Evolutionary conservation across 30 jellyfish, hydroid and myxozoan genomes (phyloP), one percentile per base, ranked within the genome.

Genomic region (Turritopsis dohrnii): DNA sequence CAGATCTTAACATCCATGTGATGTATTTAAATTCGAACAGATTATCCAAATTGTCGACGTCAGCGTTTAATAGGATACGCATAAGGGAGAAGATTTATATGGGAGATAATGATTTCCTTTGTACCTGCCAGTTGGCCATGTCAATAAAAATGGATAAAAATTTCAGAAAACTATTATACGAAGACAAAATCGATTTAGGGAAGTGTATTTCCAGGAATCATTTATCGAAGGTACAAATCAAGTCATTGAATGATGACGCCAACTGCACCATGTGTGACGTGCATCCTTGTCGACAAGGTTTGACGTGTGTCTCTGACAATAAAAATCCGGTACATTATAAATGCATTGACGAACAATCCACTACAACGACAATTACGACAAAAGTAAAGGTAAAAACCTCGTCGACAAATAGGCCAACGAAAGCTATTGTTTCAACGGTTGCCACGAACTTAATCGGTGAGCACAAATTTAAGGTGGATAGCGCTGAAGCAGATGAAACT

Each of bases 211-310:
- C 77, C 28, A 23, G 31, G 30, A 23, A 69, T 21, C 77, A 21
- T 19, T 69, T 69, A 27, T 23, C 30, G 9, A 69, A 69, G 31
- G 8, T n/a, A 69, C 31, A 21, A 69, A 27, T 69, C 28, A n/a
- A 8, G 28, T 69, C 77, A 7, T 19, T 69, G 0, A 69, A 69
- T 1, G 19, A 27, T 69, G 73, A 60, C 19, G 30, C 77, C 9
- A 69, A 69, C 77, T 69, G 77, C 19, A 69, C 77, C 28, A 69
- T 69, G 17, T 69, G 77, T 27, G 77, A 69, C 77, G 9, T 69
- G 19, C 9, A 69, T 9, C 77, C 77, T n/a, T 69, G 77, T 69
- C 31, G 77, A 69, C 16, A 69, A 23, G 77, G 30, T n/a, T 27
- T 69, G 30, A 69, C 77, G 19, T 69, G 77, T 19, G 9, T 27